Evolutionary conservation across 2,888 invertebrate genomes (phyloP).

Genomic region (Drosophila mimetica): DNA sequence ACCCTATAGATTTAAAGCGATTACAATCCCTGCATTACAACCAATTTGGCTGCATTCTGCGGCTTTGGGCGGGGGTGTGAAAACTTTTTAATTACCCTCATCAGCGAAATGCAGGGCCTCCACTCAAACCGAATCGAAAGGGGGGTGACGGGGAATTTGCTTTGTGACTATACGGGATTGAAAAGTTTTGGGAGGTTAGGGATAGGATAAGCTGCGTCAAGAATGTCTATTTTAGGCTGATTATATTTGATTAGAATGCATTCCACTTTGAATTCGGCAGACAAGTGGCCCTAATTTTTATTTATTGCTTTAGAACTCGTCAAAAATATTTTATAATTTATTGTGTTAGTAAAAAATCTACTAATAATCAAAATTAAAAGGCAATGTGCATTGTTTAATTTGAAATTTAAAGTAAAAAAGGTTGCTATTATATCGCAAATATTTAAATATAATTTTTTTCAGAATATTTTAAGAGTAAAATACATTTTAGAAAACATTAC

Average conservation of each 20-base stretch:
- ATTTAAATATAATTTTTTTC: no score
- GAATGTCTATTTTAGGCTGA: slow-evolving; percentile 55
- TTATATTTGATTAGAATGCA: slow-evolving; percentile 53
- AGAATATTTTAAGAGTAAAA: no score
- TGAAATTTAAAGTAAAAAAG: no score
- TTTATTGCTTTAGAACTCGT: slow-evolving; percentile 35
- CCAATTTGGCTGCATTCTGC: slow-evolving; percentile 54
- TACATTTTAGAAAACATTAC: no score
- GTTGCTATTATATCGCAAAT: no score
- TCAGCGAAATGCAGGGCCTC: slow-evolving; percentile 68
- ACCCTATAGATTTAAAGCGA: slow-evolving; percentile 9
- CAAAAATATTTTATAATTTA: no score
- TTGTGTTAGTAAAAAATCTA: no score
- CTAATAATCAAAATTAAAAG: no score
- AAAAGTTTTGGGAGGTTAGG: slow-evolving; percentile 2
- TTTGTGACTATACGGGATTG: not conserved
- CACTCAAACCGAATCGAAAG: slow-evolving; percentile 26
- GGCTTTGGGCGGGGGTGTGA: slow-evolving; percentile 22
- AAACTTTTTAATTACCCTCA: slow-evolving; percentile 80
- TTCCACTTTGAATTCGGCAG: not conserved
- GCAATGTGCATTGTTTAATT: no score
- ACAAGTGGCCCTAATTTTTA: slow-evolving; percentile 53
- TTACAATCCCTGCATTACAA: slow-evolving; percentile 23
- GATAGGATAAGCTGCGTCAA: slow-evolving; percentile 10
- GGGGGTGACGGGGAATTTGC: not conserved